Base-by-base conservation (phyloP, 2,888 invertebrate species). In the Operophtera brumata region DNA sequence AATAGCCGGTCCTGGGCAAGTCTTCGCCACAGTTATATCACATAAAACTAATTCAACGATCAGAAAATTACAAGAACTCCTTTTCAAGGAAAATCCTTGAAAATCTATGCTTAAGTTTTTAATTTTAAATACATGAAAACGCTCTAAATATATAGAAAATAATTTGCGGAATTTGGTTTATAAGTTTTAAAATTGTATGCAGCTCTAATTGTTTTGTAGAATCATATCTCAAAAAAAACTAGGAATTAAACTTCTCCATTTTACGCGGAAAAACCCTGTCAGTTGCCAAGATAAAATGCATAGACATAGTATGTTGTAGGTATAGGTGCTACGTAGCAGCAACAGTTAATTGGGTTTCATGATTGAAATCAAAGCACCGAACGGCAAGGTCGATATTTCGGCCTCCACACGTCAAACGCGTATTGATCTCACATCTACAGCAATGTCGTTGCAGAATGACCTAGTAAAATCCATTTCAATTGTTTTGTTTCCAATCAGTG, bases 381-480 rank as follows among this genome's bases (percentile, higher is more conserved):
- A 58, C 55, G 70, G 64, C 75, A 78, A 82, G 82, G 81, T 80
- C 77, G 73, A 70, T 63, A 72, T 69, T 74, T 74, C 64, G 80
- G 68, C 82, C 80, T 80, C 78, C 76, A 71, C 78, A 78, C 76
- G 79, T 78, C 77, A 75, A 50, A 54, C 57, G 54, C 57, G 61
- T 65, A 66, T 74, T 60, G 60, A 69, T 68, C 70, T 71, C 64
- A 68, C 58, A 67, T 61, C 64, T 58, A 62, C 54, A 57, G 56
- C 77, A 79, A 78, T 78, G 76, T 74, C 73, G 70, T 66, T 69
- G 59, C 61, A 47, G 54, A 54, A 55, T 59, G 61, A 58, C 59
- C 59, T 54, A 61, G 54, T 47, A 35, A 44, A 47, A 20, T 52
- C 20, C 40, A 45, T 48, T 52, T 48, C 44, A 44, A 37, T 47